Evolutionary conservation across 1,140 invertebrate genomes (phyloP).

Genomic region (Bicyclus anynana): DNA sequence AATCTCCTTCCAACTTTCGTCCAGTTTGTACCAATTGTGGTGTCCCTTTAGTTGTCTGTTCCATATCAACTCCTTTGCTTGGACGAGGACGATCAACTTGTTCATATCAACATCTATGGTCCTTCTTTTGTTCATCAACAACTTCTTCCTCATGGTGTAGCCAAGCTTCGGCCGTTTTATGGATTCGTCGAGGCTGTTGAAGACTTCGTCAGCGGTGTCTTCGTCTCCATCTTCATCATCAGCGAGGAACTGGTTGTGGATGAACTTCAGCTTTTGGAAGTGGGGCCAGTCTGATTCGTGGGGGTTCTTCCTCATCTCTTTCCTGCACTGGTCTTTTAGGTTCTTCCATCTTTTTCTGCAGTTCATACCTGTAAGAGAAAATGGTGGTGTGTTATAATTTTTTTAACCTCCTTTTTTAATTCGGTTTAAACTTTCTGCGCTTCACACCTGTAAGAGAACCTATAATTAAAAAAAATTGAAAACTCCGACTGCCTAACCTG

Average conservation of each 20-base stretch:
- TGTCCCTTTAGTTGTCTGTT: conserved; percentile 66
- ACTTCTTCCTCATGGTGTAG: conserved; percentile 65
- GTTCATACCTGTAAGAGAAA: conserved; percentile 55
- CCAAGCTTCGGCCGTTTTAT: conserved; percentile 65
- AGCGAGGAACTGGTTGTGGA: conserved; percentile 64
- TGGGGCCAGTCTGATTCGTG: conserved; percentile 66
- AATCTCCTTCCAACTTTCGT: conserved; percentile 69
- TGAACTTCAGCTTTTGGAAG: conserved; percentile 63
- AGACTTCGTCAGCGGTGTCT: conserved; percentile 58
- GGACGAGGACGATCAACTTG: conserved; percentile 61
- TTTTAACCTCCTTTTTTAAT: no score
- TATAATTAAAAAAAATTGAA: no score
- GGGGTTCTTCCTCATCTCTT: conserved; percentile 67
- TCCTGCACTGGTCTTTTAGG: conserved; percentile 69
- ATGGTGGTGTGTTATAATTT: not conserved
- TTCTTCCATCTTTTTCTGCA: conserved; percentile 73
- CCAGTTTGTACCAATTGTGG: conserved; percentile 69
- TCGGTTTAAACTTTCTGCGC: no score
- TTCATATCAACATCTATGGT: conserved; percentile 68
- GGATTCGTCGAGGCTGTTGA: conserved; percentile 58
- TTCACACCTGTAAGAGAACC: no score
- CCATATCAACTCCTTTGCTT: conserved; percentile 62
- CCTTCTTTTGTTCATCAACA: conserved; percentile 63
- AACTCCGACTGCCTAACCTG: no score
- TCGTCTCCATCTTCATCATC: conserved; percentile 65